Conservation (phyloP, 2,113 vertebrate species). For the Prinia subflava region DNA sequence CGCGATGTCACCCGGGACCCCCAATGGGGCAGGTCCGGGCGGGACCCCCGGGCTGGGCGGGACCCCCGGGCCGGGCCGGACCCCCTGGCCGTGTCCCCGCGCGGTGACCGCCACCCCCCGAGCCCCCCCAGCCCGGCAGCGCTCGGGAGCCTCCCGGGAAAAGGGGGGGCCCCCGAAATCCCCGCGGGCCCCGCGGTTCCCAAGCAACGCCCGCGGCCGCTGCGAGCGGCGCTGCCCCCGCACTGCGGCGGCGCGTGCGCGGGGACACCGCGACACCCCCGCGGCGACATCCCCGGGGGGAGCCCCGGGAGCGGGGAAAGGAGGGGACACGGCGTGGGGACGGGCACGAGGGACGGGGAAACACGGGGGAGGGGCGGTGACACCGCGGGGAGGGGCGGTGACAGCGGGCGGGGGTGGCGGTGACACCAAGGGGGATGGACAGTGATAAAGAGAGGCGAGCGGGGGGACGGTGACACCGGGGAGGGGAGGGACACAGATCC, state of each 20-base stretch:
- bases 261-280: not conserved
- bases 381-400: too few species aligned
- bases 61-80: not conserved
- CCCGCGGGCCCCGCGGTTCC: not conserved
- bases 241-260: not conserved
- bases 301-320: not conserved
- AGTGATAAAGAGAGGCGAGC: too few species aligned
- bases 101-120: not conserved
- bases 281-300: not conserved
- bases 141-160: too few species aligned
- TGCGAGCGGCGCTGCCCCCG: not conserved
- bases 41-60: not conserved
- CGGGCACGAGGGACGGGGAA: too few species aligned
- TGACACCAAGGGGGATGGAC: too few species aligned
- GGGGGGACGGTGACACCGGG: too few species aligned
- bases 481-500: too few species aligned
- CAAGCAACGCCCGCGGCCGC: not conserved
- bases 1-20: too few species aligned
- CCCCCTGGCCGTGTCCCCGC: too few species aligned
- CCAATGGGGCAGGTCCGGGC: too few species aligned
- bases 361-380: too few species aligned
- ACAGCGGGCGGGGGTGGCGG: not conserved
- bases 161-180: not conserved
- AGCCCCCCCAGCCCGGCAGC: not conserved
- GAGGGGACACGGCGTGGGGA: not conserved